phyloP scores from a whole-genome alignment of 2,888 invertebrate species.

The Dynastes tityus region DNA sequence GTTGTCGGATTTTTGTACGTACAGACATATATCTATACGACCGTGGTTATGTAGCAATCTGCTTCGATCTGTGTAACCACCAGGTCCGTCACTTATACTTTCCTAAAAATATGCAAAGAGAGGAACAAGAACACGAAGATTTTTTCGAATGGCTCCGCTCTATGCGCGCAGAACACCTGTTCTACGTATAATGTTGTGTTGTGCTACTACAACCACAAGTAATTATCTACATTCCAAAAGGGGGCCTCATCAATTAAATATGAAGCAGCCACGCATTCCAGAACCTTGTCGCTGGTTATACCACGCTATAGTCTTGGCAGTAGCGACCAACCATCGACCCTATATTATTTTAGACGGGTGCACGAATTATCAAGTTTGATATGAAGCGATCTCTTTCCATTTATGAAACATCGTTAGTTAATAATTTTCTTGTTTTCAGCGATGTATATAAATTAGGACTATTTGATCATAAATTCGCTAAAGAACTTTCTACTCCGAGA shows the following conservation, averaged over 20 bases:
- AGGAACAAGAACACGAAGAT: conserved; percentile 43
- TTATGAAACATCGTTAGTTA: no score
- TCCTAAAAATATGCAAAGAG: conserved; percentile 52
- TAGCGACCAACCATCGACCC: conserved; percentile 14
- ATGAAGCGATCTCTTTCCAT: no score
- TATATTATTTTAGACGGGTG: neutral
- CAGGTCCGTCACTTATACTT: conserved; percentile 35
- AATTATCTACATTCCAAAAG: conserved; percentile 60
- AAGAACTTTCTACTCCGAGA: no score
- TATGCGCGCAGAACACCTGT: conserved; percentile 54
- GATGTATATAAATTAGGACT: no score
- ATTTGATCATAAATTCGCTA: no score
- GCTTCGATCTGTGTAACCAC: conserved; percentile 27
- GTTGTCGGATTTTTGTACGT: neutral
- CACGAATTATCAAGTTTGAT: neutral
- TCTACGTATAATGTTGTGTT: conserved; percentile 54
- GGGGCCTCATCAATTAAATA: conserved; percentile 60
- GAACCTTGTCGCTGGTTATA: conserved; percentile 47
- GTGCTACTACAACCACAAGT: conserved; percentile 53
- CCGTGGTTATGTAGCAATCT: conserved; percentile 7
- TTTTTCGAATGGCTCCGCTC: conserved; percentile 39
- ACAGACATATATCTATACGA: neutral
- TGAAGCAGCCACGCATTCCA: conserved; percentile 55
- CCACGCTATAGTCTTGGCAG: conserved; percentile 45
- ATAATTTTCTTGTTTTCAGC: no score